phyloP scores from a whole-genome alignment of 1,140 invertebrate species.

The Drosophila arawakana region DNA sequence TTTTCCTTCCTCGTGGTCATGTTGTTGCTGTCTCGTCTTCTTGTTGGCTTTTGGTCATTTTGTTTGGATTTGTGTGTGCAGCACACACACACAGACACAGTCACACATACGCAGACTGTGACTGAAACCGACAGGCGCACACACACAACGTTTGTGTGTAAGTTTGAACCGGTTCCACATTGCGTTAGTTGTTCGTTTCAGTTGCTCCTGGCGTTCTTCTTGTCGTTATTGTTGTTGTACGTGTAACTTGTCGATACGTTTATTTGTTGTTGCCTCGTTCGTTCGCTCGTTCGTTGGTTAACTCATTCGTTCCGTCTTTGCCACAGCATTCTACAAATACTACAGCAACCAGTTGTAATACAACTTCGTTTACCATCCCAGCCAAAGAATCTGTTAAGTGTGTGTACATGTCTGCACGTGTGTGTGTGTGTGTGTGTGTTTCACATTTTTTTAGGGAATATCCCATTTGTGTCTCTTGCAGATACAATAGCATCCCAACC shows the following conservation, averaged over 20 bases:
- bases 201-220: constrained; percentile 44
- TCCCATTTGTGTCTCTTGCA: constrained; percentile 2
- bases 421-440: constrained; percentile 11
- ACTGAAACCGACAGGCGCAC: neutral
- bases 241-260: constrained; percentile 44
- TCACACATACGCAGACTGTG: neutral
- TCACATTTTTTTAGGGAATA: constrained; percentile 11
- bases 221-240: constrained; percentile 19
- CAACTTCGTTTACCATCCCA: constrained; percentile 69
- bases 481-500: neutral
- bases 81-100: constrained; percentile 33
- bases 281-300: constrained; percentile 32
- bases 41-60: constrained; percentile 56
- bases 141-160: constrained; percentile 18
- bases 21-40: constrained; percentile 50
- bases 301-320: constrained; percentile 29
- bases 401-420: constrained; percentile 6
- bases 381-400: constrained; percentile 50
- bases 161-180: constrained; percentile 71
- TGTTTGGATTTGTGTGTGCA: constrained; percentile 52
- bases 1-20: constrained; percentile 34
- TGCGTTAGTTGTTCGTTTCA: constrained; percentile 62
- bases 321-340: constrained; percentile 75
- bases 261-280: constrained; percentile 43
- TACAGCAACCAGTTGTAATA: constrained; percentile 75